phyloP scores from a whole-genome alignment of 2,113 vertebrate genomes.

The Reinhardtius hippoglossoides region DNA sequence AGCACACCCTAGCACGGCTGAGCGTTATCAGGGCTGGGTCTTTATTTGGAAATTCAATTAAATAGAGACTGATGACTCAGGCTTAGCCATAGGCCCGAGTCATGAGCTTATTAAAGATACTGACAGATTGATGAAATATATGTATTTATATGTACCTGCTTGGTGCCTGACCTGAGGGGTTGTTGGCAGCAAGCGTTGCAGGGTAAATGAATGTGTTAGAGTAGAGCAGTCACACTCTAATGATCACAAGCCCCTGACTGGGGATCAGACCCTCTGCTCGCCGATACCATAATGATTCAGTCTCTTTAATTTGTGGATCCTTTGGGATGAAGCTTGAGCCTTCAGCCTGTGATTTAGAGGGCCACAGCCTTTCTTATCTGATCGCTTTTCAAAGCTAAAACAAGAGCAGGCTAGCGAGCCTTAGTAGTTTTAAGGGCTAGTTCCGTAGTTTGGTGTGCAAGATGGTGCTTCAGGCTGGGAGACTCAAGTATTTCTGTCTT shows the following conservation, averaged over 20 bases:
- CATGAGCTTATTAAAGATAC: constrained; percentile 44
- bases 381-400: constrained; percentile 71
- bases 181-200: constrained; percentile 39
- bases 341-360: constrained; percentile 70
- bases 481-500: constrained; percentile 32
- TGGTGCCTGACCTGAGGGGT: constrained; percentile 52
- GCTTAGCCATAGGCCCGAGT: constrained; percentile 32
- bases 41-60: constrained; percentile 67
- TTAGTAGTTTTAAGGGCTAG: constrained; percentile 66
- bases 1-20: constrained; percentile 45
- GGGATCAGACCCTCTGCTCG: constrained; percentile 55
- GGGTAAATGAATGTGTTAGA: constrained; percentile 45
- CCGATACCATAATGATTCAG: constrained; percentile 68
- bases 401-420: constrained; percentile 53
- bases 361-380: constrained; percentile 65
- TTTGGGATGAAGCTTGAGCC: constrained; percentile 58
- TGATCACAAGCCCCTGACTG: constrained; percentile 54
- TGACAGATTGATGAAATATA: constrained; percentile 40
- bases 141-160: constrained; percentile 20
- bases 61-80: constrained; percentile 53
- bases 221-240: constrained; percentile 58
- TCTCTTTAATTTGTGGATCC: constrained; percentile 62
- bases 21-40: constrained; percentile 29
- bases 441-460: constrained; percentile 53
- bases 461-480: constrained; percentile 42